phyloP scores from a whole-genome alignment of 1,140 invertebrate genomes.

The Subanguina moxae region DNA sequence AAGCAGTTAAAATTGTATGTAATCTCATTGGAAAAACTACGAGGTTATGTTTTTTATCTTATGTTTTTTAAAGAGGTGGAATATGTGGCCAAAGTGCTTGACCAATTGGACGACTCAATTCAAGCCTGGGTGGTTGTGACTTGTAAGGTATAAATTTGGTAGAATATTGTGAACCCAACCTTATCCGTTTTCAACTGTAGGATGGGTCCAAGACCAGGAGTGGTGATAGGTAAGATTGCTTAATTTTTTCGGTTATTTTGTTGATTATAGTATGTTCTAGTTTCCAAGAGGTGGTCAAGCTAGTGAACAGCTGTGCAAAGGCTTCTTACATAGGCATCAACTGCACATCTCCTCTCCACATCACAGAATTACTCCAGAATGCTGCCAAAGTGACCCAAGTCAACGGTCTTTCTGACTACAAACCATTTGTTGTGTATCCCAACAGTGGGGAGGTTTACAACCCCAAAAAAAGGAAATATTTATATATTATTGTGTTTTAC shows the following conservation, averaged over 20 bases:
- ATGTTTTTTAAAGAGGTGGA: constrained; percentile 73
- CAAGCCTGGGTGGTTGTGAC: constrained; percentile 61
- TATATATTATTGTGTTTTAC: not conserved
- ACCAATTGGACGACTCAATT: constrained; percentile 67
- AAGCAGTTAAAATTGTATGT: too few relatives aligned
- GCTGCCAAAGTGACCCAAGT: constrained; percentile 61
- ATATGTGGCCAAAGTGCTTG: constrained; percentile 72
- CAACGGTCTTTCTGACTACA: constrained; percentile 21
- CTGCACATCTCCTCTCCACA: constrained; percentile 70
- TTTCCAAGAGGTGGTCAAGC: constrained; percentile 19
- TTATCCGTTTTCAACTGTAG: constrained; percentile 25
- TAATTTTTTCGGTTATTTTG: not conserved
- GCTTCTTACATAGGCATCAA: constrained; percentile 81
- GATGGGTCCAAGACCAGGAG: constrained; percentile 29
- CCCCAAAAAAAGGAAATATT: constrained; percentile 50
- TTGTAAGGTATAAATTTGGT: too few relatives aligned
- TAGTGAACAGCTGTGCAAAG: constrained; percentile 60
- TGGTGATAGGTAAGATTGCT: constrained; percentile 34
- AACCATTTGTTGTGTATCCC: constrained; percentile 71
- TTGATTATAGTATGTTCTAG: not conserved
- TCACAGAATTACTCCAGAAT: constrained; percentile 64
- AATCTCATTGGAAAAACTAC: too few relatives aligned
- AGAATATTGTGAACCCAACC: not conserved
- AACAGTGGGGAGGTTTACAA: constrained; percentile 70
- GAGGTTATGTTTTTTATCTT: too few relatives aligned